phyloP scores from a whole-genome alignment of 2,797 vertebrate genomes.

The Dendrocincla tyrannina region DNA sequence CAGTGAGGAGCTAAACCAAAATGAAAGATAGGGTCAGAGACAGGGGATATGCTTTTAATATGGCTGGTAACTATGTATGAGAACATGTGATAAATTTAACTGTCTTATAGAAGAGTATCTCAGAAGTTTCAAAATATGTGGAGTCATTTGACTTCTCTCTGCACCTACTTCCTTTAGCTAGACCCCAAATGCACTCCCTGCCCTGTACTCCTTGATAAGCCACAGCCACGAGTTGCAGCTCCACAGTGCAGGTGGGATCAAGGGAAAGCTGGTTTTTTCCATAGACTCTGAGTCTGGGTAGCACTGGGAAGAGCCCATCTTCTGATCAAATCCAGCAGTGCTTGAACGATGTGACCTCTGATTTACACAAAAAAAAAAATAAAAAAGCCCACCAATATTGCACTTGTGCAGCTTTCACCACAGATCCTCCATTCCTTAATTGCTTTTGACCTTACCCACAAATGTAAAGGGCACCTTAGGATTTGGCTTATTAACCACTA shows the following conservation, averaged over 20 bases:
- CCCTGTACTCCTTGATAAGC: neutral
- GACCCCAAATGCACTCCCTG: neutral
- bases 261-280: neutral
- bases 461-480: constrained; percentile 26
- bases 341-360: neutral
- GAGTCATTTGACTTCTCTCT: neutral
- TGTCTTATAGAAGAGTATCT: neutral
- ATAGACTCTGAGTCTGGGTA: neutral
- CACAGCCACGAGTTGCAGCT: accelerated
- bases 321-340: neutral
- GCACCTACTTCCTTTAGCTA: neutral
- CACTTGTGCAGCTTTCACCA: neutral
- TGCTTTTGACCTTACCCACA: constrained; percentile 38
- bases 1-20: neutral
- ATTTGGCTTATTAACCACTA: constrained; percentile 47
- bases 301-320: neutral
- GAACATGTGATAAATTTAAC: neutral
- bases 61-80: neutral
- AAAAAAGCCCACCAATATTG: neutral
- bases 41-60: neutral
- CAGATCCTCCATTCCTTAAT: neutral
- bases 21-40: neutral
- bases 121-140: neutral
- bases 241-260: neutral
- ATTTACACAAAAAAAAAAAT: neutral